A percentile compares a stretch with the other conserved stretches of the same genome.
phyloP scores from a whole-genome alignment of 2,113 vertebrate genomes.

The Cepphus grylle region DNA sequence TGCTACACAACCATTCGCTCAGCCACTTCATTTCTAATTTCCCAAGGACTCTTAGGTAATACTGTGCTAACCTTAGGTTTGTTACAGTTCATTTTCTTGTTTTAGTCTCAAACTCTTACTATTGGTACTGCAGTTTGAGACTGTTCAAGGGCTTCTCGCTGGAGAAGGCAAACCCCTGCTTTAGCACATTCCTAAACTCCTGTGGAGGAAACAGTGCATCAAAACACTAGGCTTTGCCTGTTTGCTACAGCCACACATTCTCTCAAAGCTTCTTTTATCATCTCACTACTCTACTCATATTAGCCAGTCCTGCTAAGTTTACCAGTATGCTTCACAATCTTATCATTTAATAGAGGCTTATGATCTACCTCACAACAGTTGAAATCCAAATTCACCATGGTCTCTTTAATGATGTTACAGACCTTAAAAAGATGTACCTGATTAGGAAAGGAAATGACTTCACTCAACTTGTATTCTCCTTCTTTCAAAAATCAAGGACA shows the following conservation, averaged over 20 bases:
- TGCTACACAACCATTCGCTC: background rate
- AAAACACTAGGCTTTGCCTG: background rate
- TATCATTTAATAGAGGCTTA: background rate
- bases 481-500: background rate
- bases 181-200: fast-evolving
- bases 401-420: background rate
- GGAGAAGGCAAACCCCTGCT: background rate
- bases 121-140: background rate
- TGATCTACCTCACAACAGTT: background rate
- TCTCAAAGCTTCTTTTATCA: background rate
- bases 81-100: background rate
- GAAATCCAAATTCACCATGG: background rate
- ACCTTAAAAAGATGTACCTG: background rate
- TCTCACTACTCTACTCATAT: background rate
- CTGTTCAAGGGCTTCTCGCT: background rate
- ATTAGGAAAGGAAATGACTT: background rate
- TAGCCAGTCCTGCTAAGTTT: background rate
- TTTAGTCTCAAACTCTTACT: background rate
- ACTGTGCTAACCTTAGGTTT: background rate
- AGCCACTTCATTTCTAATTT: background rate
- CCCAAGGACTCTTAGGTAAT: background rate
- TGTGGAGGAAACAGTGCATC: background rate
- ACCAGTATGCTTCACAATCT: background rate
- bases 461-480: background rate
- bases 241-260: fast-evolving